Conservation (phyloP, 1,140 invertebrate species). For the honey bee (Apis mellifera) region DNA sequence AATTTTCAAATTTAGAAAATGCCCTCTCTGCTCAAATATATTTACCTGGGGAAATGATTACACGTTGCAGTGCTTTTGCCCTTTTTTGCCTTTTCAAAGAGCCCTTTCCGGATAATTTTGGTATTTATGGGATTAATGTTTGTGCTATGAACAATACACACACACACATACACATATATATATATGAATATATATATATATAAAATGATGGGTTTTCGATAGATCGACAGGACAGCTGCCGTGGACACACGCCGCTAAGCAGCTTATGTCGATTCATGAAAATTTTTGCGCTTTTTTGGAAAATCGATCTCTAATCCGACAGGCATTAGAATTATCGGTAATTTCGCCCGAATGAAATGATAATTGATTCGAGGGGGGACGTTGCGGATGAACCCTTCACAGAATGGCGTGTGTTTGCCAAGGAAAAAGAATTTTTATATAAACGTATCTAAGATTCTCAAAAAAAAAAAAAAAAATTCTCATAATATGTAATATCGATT, state of each 20-base stretch:
- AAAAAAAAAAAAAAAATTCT: too few relatives aligned
- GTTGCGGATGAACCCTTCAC: background rate
- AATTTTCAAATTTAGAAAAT: background rate
- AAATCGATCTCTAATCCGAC: conserved; percentile 69
- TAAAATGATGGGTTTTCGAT: conserved; percentile 62
- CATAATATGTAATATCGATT: too few relatives aligned
- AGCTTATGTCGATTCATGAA: conserved; percentile 65
- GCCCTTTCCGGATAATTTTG: conserved; percentile 68
- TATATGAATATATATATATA: background rate
- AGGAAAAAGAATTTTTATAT: background rate
- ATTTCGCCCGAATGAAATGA: conserved; percentile 65
- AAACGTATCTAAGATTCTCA: background rate
- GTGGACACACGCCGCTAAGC: conserved; percentile 66
- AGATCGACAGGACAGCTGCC: conserved; percentile 70
- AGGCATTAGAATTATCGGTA: conserved; percentile 61
- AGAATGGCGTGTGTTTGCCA: background rate
- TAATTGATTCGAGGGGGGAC: conserved; percentile 60
- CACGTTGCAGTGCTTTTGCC: background rate
- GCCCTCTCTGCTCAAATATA: background rate
- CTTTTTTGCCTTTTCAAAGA: conserved; percentile 15
- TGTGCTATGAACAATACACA: conserved; percentile 39
- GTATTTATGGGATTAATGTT: conserved; percentile 74
- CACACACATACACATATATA: too few relatives aligned
- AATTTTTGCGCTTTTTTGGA: conserved; percentile 76
- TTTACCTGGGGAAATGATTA: conserved; percentile 12